Conservation (phyloP, 2,888 invertebrate species). For the Allygus modestus region DNA sequence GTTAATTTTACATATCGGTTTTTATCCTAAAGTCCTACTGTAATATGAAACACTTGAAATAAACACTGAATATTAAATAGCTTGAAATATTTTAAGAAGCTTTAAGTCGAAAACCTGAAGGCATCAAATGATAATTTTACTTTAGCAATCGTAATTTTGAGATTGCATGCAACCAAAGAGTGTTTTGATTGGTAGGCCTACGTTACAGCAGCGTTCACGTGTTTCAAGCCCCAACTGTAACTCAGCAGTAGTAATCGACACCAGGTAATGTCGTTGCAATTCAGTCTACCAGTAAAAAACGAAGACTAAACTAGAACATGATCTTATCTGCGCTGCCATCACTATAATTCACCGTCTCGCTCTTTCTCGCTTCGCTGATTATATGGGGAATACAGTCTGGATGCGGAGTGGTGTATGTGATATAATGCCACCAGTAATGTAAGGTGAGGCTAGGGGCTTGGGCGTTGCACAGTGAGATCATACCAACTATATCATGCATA, state of each 20-base stretch:
- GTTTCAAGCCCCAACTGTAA: too few relatives aligned
- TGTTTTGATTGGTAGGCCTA: too few relatives aligned
- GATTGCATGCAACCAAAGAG: too few relatives aligned
- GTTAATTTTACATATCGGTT: too few relatives aligned
- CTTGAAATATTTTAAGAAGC: too few relatives aligned
- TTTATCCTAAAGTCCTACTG: too few relatives aligned
- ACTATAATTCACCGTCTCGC: background rate
- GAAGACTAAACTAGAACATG: conserved; percentile 19
- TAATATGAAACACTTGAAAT: background rate
- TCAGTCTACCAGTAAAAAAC: background rate
- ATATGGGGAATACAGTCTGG: background rate
- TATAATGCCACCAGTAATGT: background rate
- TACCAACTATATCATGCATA: conserved; percentile 43
- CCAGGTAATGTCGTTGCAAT: background rate
- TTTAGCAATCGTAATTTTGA: too few relatives aligned
- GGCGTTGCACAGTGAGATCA: background rate
- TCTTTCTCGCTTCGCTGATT: background rate
- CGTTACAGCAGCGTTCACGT: too few relatives aligned
- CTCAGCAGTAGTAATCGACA: too few relatives aligned
- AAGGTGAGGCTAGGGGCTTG: conserved; percentile 21
- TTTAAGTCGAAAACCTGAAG: too few relatives aligned
- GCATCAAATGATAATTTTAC: too few relatives aligned
- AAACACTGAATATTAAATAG: background rate
- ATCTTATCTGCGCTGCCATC: conserved; percentile 23
- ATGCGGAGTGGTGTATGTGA: background rate